phyloP scores from a whole-genome alignment of 2,888 invertebrate species.

The Cephus spinipes region DNA sequence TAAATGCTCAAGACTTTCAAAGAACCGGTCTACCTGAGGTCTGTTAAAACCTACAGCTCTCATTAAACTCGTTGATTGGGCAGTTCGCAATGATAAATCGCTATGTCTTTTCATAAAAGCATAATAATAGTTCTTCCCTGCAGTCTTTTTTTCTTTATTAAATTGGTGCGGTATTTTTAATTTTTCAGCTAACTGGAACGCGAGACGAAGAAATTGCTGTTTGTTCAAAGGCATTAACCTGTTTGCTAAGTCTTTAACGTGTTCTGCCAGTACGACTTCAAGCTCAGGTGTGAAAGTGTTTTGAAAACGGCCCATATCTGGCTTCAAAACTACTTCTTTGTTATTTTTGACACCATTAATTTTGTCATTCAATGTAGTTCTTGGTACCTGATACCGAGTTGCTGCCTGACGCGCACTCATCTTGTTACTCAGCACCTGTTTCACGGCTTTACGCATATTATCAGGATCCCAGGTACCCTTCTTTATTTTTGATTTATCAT shows the following conservation, averaged over 20 bases:
- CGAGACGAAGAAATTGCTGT: constrained; percentile 29
- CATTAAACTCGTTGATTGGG: constrained; percentile 22
- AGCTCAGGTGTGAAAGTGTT: constrained; percentile 6
- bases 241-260: constrained; percentile 20
- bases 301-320: constrained; percentile 8
- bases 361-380: constrained; percentile 11
- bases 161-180: constrained; percentile 31
- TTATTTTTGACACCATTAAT: constrained; percentile 1
- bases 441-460: constrained; percentile 27
- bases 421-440: constrained; percentile 30
- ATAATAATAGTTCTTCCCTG: constrained; percentile 34
- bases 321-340: constrained; percentile 5
- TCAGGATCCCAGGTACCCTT: constrained; percentile 30
- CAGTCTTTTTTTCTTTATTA: constrained; percentile 24
- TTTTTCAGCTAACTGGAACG: constrained; percentile 28
- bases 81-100: constrained; percentile 22
- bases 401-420: constrained; percentile 26
- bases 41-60: constrained; percentile 30
- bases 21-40: constrained; percentile 28
- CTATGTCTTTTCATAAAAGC: constrained; percentile 30
- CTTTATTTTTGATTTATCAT: constrained; percentile 19
- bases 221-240: constrained; percentile 18
- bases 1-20: constrained; percentile 17
- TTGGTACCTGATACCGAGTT: constrained; percentile 10
- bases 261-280: neutral